phyloP scores from a whole-genome alignment of 2,888 invertebrate species.

The Suillia variegata region DNA sequence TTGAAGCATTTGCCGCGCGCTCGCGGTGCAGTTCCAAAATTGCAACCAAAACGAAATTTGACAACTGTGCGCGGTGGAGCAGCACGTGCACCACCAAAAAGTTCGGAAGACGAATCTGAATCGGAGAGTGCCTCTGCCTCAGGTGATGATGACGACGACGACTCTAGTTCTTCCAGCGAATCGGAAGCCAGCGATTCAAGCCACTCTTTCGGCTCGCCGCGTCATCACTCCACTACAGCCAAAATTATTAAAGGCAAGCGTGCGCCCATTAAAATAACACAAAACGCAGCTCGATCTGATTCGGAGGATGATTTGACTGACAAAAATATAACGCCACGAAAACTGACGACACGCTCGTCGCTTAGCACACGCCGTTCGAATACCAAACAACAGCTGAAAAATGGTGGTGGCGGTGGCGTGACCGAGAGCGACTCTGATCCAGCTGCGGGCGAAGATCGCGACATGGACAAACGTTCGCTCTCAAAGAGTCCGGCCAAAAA shows the following conservation, averaged over 20 bases:
- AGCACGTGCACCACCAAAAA: constrained; percentile 29
- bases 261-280: constrained; percentile 7
- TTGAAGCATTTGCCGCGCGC: neutral
- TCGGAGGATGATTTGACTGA: constrained; percentile 46
- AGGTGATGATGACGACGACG: constrained; percentile 26
- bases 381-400: constrained; percentile 66
- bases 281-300: constrained; percentile 22
- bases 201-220: constrained; percentile 38
- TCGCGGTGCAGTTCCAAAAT: no score
- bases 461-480: constrained; percentile 61
- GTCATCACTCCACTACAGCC: no score
- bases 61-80: no score
- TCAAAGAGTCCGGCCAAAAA: constrained; percentile 72
- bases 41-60: constrained; percentile 43
- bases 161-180: constrained; percentile 40
- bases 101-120: constrained; percentile 51
- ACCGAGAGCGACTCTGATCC: constrained; percentile 58
- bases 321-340: constrained; percentile 62
- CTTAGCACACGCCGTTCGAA: constrained; percentile 72
- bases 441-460: constrained; percentile 43
- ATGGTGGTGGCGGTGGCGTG: constrained; percentile 19
- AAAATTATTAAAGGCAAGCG: constrained; percentile 36
- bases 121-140: constrained; percentile 44
- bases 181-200: constrained; percentile 45
- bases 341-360: constrained; percentile 73